phyloP scores from a whole-genome alignment of 2,113 vertebrate genomes.

The Macheiramphus alcinus region DNA sequence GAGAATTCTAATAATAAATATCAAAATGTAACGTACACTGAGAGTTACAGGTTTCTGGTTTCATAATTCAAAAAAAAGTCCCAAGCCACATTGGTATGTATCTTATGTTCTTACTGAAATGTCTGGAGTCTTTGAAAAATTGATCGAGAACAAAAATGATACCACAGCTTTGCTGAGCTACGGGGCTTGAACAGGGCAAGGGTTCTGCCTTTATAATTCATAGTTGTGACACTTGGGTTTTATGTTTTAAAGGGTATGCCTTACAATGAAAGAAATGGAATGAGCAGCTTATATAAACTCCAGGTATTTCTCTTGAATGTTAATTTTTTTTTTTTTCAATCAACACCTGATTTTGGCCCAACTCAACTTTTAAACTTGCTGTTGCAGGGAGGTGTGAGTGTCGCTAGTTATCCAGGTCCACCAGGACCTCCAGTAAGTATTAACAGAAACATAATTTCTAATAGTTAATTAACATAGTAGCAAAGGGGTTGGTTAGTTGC shows the following conservation, averaged over 20 bases:
- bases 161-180: neutral
- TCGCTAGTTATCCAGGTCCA: slow-evolving; percentile 82
- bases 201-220: neutral
- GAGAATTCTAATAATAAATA: neutral
- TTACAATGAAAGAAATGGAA: slow-evolving; percentile 88
- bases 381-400: slow-evolving; percentile 81
- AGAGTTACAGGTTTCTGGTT: neutral
- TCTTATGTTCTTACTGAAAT: neutral
- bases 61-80: neutral
- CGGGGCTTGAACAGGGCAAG: neutral
- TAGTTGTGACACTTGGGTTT: neutral
- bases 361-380: neutral
- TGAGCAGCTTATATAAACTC: slow-evolving; percentile 96
- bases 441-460: neutral
- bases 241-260: slow-evolving; percentile 78
- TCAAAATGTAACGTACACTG: neutral
- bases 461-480: neutral
- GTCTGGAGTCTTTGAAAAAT: neutral
- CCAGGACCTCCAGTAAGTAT: slow-evolving; percentile 89
- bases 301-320: slow-evolving; percentile 81
- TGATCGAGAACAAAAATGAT: neutral
- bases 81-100: neutral
- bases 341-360: neutral
- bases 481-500: neutral
- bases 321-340: neutral